Base-by-base conservation (phyloP, 1,140 invertebrate species). In the Parasteatoda tepidariorum region DNA sequence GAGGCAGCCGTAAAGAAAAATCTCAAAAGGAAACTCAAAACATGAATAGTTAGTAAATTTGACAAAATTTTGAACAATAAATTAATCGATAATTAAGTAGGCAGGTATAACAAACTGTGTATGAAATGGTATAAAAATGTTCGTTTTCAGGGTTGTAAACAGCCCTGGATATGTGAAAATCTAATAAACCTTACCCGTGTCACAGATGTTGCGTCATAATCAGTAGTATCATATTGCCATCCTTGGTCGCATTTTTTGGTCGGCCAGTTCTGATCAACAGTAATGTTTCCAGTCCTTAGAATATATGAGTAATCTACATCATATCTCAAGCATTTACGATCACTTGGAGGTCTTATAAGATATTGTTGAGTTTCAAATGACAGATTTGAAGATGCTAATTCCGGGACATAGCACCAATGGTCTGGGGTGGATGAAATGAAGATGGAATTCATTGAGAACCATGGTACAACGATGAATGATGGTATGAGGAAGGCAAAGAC, bases 351-450 rank as follows among this genome's bases (percentile, higher is more conserved):
- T 48, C 84, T 28, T 13, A 84, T 84, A 13, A 85, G 26, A 5
- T 57, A 15, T n/a, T 74, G 54, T 26, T 85, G 71, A 78, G 90
- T 79, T 11, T 89, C 87, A 22, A 89, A 7, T 0, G 90, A 88
- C 31, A 88, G 88, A 85, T 91, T 91, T 2, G 90, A 88, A 2
- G 85, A 79, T 30, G 89, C 88, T 28, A 88, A 86, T 18, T 91
- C 90, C 0, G 90, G 88, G 9, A 91, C 90, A 31, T 88, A 87
- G 84, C 91, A 92, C 91, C 91, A 92, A 78, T 92, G 91, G 38
- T 91, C 89, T 2, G 91, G 91, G 74, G 89, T 87, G n/a, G 89
- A 88, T 31, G 91, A 86, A 0, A 89, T 88, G 84, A 92, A 87
- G 30, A 92, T 89, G 9, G 91, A 87, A 79, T 90, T 91, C 86